A percentile compares a stretch with the other conserved stretches of the same genome.
These are phyloP conservation scores for Nasonia longicornis DNA, from an alignment of 1,140 invertebrate species.

Conservation along the genomic window DNA sequence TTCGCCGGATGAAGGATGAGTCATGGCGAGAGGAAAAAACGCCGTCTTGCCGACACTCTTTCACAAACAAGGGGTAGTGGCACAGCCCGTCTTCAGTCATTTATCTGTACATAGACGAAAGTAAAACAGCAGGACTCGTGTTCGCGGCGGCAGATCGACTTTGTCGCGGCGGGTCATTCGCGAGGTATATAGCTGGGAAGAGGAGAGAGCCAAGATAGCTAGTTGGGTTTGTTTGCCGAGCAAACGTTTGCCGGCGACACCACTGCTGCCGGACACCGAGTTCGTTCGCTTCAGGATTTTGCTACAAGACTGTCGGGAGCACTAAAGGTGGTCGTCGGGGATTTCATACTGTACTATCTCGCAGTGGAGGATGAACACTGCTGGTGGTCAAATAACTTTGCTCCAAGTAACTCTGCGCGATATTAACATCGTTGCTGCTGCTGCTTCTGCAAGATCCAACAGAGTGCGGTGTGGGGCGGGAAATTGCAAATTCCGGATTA, in stretches of 20 bases:
- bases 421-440: conserved; percentile 58
- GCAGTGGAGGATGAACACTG: conserved; percentile 63
- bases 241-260: conserved; percentile 71
- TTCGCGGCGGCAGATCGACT: conserved; percentile 18
- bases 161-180: conserved; percentile 19
- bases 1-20: conserved; percentile 1
- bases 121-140: conserved; percentile 26
- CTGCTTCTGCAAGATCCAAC: conserved; percentile 1
- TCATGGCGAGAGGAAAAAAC: not conserved
- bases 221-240: conserved; percentile 68
- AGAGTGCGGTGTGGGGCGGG: conserved; percentile 41
- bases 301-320: conserved; percentile 65
- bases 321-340: conserved; percentile 53
- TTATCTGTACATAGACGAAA: not conserved
- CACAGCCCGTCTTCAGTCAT: not conserved
- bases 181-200: conserved; percentile 28
- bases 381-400: conserved; percentile 68
- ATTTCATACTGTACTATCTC: conserved; percentile 69
- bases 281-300: conserved; percentile 55
- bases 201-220: conserved; percentile 51
- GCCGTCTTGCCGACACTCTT: not conserved
- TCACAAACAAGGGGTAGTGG: not conserved
- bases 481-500: conserved; percentile 51
- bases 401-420: conserved; percentile 63
- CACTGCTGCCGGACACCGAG: conserved; percentile 68